Conservation (phyloP, 2,888 invertebrate genomes). For the Malthinus seriepunctatus region DNA sequence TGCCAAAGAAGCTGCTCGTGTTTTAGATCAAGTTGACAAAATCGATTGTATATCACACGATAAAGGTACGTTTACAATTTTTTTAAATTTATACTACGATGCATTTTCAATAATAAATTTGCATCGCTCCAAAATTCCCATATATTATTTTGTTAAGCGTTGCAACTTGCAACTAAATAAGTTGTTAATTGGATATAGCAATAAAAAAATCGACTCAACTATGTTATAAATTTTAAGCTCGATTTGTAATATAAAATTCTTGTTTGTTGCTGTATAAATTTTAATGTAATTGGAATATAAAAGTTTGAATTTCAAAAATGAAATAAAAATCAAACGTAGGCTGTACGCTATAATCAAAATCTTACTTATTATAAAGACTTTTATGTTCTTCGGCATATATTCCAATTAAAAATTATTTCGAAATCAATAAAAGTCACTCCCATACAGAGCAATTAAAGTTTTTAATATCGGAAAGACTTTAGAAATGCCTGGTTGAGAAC, state of each 20-base stretch:
- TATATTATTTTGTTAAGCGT: neutral
- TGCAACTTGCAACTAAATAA: neutral
- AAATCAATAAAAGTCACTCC: too few relatives aligned
- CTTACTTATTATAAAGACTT: neutral
- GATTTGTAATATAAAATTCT: neutral
- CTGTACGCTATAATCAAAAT: neutral
- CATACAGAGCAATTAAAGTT: too few relatives aligned
- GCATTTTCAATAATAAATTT: neutral
- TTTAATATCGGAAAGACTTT: too few relatives aligned
- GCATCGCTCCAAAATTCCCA: neutral
- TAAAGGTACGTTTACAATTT: constrained; percentile 38
- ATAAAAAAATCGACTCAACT: neutral
- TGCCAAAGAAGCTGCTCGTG: constrained; percentile 75
- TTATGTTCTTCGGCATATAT: neutral
- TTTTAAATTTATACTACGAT: neutral
- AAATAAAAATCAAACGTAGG: neutral
- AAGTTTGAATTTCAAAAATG: neutral
- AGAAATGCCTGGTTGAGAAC: too few relatives aligned
- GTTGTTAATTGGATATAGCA: neutral
- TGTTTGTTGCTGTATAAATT: neutral
- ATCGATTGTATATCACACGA: constrained; percentile 61
- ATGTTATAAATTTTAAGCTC: neutral
- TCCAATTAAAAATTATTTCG: neutral
- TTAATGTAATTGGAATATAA: neutral
- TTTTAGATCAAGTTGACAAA: constrained; percentile 73